These are phyloP conservation scores for Columba janthina DNA, from an alignment of 2,113 vertebrate species.

Conservation along the genomic window DNA sequence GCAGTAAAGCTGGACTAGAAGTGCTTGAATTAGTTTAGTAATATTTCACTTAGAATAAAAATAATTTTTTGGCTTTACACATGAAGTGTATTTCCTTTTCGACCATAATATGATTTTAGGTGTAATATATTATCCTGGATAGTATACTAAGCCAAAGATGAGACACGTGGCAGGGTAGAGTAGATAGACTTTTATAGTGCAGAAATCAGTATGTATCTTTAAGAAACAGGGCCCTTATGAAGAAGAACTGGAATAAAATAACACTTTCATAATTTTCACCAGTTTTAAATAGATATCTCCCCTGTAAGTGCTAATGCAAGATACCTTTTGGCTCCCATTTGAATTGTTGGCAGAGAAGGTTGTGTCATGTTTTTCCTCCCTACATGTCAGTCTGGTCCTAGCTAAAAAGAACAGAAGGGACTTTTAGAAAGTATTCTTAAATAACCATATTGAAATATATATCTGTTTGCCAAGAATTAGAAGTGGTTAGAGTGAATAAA, in stretches of 20 bases:
- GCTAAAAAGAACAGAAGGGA: slow-evolving; percentile 33
- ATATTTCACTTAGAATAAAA: neutral
- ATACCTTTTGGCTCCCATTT: slow-evolving; percentile 9
- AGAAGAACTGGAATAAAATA: neutral
- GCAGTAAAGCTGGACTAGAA: neutral
- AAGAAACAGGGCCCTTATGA: neutral
- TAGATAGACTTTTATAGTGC: neutral
- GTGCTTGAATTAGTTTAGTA: neutral
- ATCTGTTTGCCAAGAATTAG: slow-evolving; percentile 26
- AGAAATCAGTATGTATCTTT: neutral
- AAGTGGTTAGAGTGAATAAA: neutral
- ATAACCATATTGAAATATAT: neutral
- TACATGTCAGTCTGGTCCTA: slow-evolving; percentile 29
- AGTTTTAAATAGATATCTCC: slow-evolving; percentile 26
- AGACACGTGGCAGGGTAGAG: slow-evolving; percentile 20
- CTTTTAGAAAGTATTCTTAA: slow-evolving; percentile 24
- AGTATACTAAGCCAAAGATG: neutral
- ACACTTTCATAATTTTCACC: neutral
- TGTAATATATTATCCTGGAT: neutral
- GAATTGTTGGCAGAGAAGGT: neutral
- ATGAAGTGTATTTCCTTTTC: neutral
- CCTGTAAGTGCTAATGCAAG: slow-evolving; percentile 25
- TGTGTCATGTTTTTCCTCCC: slow-evolving; percentile 47
- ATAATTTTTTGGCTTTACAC: neutral
- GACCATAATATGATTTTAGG: neutral